Evolutionary conservation across 2,797 vertebrate species (phyloP).

Genomic region (Tiaroga cobitis): DNA sequence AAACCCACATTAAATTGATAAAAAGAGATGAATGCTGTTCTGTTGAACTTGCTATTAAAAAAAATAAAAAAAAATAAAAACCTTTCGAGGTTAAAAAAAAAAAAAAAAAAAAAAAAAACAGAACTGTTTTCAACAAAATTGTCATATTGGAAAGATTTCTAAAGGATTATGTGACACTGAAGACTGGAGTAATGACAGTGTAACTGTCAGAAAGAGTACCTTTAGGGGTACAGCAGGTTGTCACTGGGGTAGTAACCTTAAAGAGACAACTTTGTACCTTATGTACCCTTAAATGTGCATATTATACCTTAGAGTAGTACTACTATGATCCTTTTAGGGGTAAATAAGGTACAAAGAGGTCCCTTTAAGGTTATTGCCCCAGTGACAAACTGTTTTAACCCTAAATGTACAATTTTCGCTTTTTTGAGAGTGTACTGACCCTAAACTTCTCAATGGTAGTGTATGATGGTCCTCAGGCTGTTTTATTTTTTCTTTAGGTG

Average conservation of each 20-base stretch:
- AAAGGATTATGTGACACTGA: background rate
- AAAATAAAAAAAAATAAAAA: background rate
- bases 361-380: too few relatives aligned
- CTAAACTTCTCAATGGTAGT: background rate
- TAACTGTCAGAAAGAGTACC: background rate
- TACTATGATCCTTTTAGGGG: too few relatives aligned
- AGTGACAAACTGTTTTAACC: too few relatives aligned
- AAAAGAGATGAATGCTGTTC: background rate
- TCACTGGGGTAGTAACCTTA: background rate
- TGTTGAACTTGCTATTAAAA: background rate
- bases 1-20: background rate
- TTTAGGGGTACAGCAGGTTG: background rate
- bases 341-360: too few relatives aligned
- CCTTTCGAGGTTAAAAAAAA: background rate
- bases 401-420: too few relatives aligned
- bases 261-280: background rate
- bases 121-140: background rate
- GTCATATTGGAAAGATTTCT: background rate
- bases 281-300: too few relatives aligned
- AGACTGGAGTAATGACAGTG: background rate
- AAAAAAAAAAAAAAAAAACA: too few relatives aligned
- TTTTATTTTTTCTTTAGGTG: constrained; percentile 37
- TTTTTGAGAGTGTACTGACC: background rate
- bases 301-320: too few relatives aligned
- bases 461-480: background rate